A percentile compares a stretch with the other conserved stretches of the same genome.
Evolutionary conservation across 2,888 invertebrate genomes (phyloP).

Genomic region (Pilophorus perplexus): DNA sequence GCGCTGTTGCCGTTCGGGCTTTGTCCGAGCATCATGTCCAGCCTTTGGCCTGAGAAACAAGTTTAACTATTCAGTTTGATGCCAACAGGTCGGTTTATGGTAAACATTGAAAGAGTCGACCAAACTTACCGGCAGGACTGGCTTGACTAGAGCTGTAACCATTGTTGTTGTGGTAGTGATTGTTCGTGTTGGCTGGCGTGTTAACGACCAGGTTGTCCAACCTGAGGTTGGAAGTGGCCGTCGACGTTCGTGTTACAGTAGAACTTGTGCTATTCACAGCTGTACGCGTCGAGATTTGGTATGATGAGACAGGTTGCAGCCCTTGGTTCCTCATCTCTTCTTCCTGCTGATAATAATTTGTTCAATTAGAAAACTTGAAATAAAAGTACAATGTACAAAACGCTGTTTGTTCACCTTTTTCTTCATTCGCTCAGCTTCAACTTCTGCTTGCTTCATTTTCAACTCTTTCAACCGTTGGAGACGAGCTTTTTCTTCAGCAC

Average conservation of each 20-base stretch:
- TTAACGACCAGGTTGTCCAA: constrained; percentile 48
- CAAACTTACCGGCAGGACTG: constrained; percentile 44
- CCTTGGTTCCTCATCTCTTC: constrained; percentile 46
- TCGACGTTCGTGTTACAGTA: constrained; percentile 25
- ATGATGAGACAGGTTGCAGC: constrained; percentile 32
- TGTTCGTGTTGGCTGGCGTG: constrained; percentile 44
- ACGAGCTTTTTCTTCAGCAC: constrained; percentile 54
- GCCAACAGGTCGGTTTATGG: no score
- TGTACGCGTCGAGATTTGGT: constrained; percentile 38
- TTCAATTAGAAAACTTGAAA: background rate
- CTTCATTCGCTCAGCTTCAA: constrained; percentile 56
- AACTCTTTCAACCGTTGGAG: constrained; percentile 59
- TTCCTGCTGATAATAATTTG: constrained; percentile 42
- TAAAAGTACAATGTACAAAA: background rate
- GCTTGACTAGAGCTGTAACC: constrained; percentile 47
- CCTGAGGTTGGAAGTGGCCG: constrained; percentile 45
- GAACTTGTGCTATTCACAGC: constrained; percentile 32
- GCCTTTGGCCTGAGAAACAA: constrained; percentile 44
- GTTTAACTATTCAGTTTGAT: background rate
- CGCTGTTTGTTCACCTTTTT: constrained; percentile 51
- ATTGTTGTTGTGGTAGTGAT: constrained; percentile 46
- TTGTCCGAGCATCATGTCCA: constrained; percentile 46
- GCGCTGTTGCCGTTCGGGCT: constrained; percentile 52
- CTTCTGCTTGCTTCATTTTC: constrained; percentile 57
- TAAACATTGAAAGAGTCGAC: no score